phyloP scores from a whole-genome alignment of 2,797 vertebrate species.

The Lepus townsendii region DNA sequence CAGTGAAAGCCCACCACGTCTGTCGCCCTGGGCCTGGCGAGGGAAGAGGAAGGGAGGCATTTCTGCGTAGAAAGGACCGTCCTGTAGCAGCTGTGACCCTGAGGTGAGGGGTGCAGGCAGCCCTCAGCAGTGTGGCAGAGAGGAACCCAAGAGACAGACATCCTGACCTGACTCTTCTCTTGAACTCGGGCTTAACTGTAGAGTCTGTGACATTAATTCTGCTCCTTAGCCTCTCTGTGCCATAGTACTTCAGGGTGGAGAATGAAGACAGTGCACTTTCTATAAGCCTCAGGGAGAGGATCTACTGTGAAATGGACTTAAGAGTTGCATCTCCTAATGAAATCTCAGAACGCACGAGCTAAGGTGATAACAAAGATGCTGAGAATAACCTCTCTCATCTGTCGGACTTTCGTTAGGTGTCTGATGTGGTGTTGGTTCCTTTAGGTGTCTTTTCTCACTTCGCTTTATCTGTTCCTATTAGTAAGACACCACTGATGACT shows the following conservation, averaged over 20 bases:
- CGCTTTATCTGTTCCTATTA: neutral
- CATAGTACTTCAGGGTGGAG: neutral
- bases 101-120: neutral
- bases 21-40: neutral
- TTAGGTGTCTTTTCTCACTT: neutral
- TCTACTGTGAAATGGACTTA: neutral
- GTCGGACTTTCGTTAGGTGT: neutral
- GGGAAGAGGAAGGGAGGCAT: neutral
- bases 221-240: neutral
- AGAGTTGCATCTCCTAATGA: neutral
- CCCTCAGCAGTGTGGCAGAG: neutral
- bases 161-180: neutral
- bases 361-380: neutral
- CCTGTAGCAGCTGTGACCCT: neutral
- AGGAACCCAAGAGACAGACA: neutral
- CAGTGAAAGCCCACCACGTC: neutral
- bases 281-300: neutral
- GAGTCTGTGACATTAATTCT: neutral
- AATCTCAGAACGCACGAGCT: neutral
- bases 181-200: neutral
- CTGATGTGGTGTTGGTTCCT: neutral
- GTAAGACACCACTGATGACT: neutral
- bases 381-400: neutral
- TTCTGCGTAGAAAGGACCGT: neutral
- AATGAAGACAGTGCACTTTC: neutral